Evolutionary conservation across 2,113 vertebrate species (phyloP), one percentile per base, ranked within the genome.

Genomic region (Oxyruncus cristatus): DNA sequence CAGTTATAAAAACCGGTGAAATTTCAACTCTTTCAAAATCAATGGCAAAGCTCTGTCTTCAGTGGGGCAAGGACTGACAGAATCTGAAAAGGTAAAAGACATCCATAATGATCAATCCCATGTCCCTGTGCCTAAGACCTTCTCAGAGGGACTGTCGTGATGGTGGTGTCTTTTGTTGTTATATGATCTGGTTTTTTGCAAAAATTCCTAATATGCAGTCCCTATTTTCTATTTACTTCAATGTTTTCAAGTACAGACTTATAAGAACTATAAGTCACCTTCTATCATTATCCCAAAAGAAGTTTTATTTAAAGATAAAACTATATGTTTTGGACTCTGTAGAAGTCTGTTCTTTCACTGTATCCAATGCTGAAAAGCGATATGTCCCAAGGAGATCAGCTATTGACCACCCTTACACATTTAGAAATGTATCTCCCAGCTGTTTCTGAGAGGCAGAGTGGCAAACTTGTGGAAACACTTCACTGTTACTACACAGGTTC

Each of bases 401-500:
- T 92, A 26, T 49, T 94, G 70, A 79, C 37, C 63, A 78, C 70
- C 56, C 73, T 49, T 82, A 47, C 35, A 41, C 88, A 33, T 73
- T 81, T 68, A 86, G 74, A 92, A 91, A 91, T 78, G 11, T 90
- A 91, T 89, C 56, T 93, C 52, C 83, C 80, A 96, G 92, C 94
- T 96, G 96, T 92, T 94, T 55, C 88, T 44, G 37, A 85, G 56
- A 81, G 72, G n/a, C 56, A 89, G 73, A 70, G n/a, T 32, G 66
- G 52, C 33, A 94, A 86, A 61, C 49, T 35, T 88, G 44, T 77
- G 55, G 35, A 90, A 65, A 82, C 30, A 55, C 27, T 77, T 80
- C 50, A 53, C 11, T 88, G 26, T 91, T 91, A n/a, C n/a, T 72
- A 47, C 22, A 86, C 78, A 82, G 3, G 5, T 74, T 85, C 67